Evolutionary conservation across 2,113 vertebrate genomes (phyloP), one percentile per base, ranked within the genome.

Genomic region (Brachyhypopomus occidentalis): DNA sequence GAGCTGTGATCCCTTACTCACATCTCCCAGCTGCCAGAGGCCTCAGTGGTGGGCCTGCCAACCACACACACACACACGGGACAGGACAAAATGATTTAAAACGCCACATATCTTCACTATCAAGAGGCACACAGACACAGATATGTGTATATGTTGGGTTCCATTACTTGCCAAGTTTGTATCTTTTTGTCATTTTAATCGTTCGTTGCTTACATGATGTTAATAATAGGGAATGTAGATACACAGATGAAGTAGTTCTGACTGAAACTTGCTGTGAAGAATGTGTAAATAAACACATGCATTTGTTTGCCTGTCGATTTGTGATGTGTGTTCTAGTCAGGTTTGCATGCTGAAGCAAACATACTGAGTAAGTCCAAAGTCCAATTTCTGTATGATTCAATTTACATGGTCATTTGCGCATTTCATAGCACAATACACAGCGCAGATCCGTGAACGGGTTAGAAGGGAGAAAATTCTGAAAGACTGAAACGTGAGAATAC

Each of bases 161-260:
- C 2, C 58, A 2, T 83, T 70, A 55, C 71, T 25, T 17, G 59
- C 71, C 30, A 27, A 67, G 73, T 52, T 55, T 64, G 90, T 88
- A 87, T 87, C 81, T n/a, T 86, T 79, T 89, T 88, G 89, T 91
- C 86, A 85, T 90, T 89, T 88, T 83, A 85, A 91, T 86, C 88
- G 85, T 86, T 72, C 88, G 87, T 90, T 88, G 91, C 88, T 92
- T 90, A 82, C 87, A 86, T 82, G 80, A 80, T 87, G 87, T 88
- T 89, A 87, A 84, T 87, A 92, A 85, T 83, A 82, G 83, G 88
- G 78, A 79, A 87, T 84, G 81, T 84, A 84, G 83, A 87, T 85
- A 86, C 83, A 86, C 69, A 66, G 69, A 89, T 36, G 19, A 73
- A 79, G 34, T 58, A 48, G 12, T 38, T 48, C n/a, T 64, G 48